Conservation (phyloP, 2,797 vertebrate genomes). For the Cuculus canorus region DNA sequence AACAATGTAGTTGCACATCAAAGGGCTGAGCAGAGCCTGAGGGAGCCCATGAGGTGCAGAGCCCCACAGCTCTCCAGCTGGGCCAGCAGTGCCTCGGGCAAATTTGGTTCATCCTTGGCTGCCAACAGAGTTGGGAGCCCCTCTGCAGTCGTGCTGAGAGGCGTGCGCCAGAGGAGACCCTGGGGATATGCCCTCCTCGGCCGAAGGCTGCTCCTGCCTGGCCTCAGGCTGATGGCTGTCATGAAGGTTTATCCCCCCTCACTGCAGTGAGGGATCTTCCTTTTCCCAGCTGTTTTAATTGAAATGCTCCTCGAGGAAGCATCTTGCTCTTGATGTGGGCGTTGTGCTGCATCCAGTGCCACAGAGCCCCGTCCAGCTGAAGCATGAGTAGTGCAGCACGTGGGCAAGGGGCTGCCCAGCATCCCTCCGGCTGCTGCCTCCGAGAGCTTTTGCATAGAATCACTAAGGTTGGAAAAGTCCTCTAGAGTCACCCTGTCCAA, state of each 20-base stretch:
- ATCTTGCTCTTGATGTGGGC: neutral
- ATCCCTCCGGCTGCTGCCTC: neutral
- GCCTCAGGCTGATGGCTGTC: accelerated
- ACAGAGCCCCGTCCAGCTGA: accelerated
- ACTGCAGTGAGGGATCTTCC: neutral
- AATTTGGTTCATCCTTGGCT: neutral
- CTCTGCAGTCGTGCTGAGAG: accelerated
- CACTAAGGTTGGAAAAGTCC: too few species aligned
- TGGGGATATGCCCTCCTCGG: accelerated
- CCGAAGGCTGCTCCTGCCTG: neutral
- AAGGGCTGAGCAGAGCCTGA: neutral
- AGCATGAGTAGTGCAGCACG: accelerated
- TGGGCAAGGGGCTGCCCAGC: neutral
- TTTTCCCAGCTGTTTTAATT: neutral
- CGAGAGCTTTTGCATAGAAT: too few species aligned
- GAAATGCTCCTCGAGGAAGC: neutral
- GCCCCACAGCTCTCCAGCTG: neutral
- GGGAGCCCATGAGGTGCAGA: accelerated
- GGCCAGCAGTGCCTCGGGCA: accelerated
- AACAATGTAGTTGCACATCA: conserved; percentile 41
- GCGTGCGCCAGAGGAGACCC: neutral
- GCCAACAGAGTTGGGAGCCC: accelerated
- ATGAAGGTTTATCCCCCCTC: neutral
- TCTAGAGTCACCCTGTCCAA: too few species aligned
- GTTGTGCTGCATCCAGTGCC: accelerated